phyloP scores from a whole-genome alignment of 2,113 vertebrate genomes.

The Callorhinus ursinus region DNA sequence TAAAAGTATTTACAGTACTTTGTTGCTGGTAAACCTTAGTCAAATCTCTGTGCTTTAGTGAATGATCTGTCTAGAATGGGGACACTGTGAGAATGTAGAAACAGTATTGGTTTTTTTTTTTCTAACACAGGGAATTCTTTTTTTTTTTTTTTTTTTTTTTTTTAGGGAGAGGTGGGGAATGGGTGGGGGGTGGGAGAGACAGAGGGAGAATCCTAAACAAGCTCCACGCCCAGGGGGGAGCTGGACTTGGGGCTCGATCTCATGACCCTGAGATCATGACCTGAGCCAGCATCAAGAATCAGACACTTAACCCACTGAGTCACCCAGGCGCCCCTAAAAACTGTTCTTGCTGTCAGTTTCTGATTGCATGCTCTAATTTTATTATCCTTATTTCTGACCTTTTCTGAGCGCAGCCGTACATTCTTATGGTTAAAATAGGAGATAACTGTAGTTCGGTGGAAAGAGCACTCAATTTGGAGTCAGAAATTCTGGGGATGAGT shows the following conservation, averaged over 20 bases:
- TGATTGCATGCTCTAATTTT: neutral
- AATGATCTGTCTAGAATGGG: neutral
- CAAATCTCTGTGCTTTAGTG: neutral
- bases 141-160: no score
- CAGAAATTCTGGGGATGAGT: neutral
- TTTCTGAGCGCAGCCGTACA: neutral
- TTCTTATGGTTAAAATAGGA: slow-evolving; percentile 22
- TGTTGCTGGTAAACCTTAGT: neutral
- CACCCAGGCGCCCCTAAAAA: neutral
- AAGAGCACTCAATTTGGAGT: neutral
- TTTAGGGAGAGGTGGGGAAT: no score
- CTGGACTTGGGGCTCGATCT: neutral
- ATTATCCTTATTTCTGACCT: neutral
- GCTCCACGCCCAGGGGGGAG: neutral
- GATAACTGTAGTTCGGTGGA: neutral
- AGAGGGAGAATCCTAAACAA: neutral
- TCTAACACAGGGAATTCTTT: no score
- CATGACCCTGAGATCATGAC: neutral
- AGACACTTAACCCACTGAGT: neutral
- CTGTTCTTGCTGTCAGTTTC: neutral
- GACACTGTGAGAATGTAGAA: neutral
- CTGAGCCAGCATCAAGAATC: neutral
- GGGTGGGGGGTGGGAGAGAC: neutral
- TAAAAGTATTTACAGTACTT: neutral
- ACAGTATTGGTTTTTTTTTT: neutral